Conservation (phyloP, 2,113 vertebrate species). For the Genyomyrus donnyi region DNA sequence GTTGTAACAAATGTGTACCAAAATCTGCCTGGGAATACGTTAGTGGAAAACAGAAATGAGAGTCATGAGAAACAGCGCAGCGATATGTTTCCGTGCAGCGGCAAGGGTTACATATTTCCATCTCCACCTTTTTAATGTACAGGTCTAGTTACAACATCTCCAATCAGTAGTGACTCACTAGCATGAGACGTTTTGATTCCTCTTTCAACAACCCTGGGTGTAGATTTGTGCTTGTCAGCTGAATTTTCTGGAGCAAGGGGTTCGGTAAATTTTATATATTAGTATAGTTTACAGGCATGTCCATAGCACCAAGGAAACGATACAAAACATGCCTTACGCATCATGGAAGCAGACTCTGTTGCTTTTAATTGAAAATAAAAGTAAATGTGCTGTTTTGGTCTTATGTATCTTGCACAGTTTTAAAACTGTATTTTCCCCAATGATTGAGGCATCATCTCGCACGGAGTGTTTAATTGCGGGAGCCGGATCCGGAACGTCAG, state of each 20-base stretch:
- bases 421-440: slow-evolving; percentile 9
- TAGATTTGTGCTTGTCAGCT: not conserved
- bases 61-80: not conserved
- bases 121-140: slow-evolving; percentile 21
- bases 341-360: not conserved
- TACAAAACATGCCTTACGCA: slow-evolving; percentile 3
- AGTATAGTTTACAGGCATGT: not conserved
- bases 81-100: not conserved
- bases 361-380: slow-evolving; percentile 15
- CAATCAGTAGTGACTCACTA: slow-evolving; percentile 35
- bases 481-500: not conserved
- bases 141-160: slow-evolving; percentile 21
- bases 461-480: not conserved
- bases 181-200: slow-evolving; percentile 37
- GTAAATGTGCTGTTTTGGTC: slow-evolving; percentile 18
- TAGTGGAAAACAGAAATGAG: not conserved
- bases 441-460: not conserved
- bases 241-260: not conserved
- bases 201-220: not conserved
- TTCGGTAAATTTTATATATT: not conserved
- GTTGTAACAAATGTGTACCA: not conserved
- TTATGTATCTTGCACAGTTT: slow-evolving; percentile 24
- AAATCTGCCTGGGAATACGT: not conserved
- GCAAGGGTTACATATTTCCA: slow-evolving; percentile 12
- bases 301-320: not conserved